Base-by-base conservation (phyloP, 2,888 invertebrate genomes). In the Agriopis marginaria region DNA sequence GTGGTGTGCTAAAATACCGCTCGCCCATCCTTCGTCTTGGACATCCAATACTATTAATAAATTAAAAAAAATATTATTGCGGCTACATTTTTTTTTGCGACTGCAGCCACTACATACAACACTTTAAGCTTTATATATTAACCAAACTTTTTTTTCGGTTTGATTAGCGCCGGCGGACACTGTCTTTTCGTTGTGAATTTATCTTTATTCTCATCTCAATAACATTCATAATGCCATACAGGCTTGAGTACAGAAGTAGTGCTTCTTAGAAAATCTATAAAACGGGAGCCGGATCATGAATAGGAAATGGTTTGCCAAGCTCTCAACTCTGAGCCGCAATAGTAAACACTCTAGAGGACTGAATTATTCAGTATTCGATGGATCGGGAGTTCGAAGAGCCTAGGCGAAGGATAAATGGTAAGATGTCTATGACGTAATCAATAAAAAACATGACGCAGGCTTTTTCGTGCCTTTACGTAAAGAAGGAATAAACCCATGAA, bases 241-340 rank as follows among this genome's bases (percentile, higher is more conserved):
- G 44, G 39, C 9, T 51, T 40, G 44, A 49, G 23, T 47, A 14
- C 42, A 50, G 55, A 23, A 58, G 39, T 47, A 64, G 70, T 44
- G 42, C 50, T 51, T 11, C 40, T 51, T 63, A 53, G 70, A 62
- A 70, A 70, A 70, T 66, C 63, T 54, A 66, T 70, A 66, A 70
- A 55, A 63, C 50, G 66, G 69, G 54, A 66, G 66, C 23, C 47
- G 50, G 60, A 56, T 70, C 73, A 73, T 74, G 76, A 76, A 76
- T 76, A 73, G 71, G 70, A 45, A 76, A 73, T 67, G 61, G 74
- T 71, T 74, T 70, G 63, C 69, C 63, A 67, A 53, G 63, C 72
- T 68, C 75, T 72, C 68, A 59, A 55, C 17, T 45, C 54, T n/a
- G 55, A 63, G 66, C 63, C 61, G 68, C 45, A 59, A 54, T 42